A percentile compares a stretch with the other conserved stretches of the same genome.
Conservation (phyloP, 2,113 vertebrate genomes). For the Triplophysa siluroides region DNA sequence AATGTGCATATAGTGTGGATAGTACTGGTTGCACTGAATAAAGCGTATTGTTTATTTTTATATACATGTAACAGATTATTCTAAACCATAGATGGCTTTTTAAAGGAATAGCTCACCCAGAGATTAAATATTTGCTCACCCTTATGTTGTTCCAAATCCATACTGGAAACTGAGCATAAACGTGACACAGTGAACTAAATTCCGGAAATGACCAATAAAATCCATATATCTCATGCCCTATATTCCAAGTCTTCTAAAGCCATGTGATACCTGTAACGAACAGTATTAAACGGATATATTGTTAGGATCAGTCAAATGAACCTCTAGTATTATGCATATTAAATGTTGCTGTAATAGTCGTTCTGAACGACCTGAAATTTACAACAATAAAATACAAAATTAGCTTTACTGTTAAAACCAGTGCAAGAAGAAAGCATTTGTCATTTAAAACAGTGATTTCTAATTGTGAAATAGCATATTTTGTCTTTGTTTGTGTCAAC, state of each 20-base stretch:
- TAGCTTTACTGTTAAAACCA: not conserved
- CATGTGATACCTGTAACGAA: not conserved
- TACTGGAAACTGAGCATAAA: not conserved
- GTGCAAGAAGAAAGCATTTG: not conserved
- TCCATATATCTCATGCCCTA: no score
- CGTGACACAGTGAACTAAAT: no score
- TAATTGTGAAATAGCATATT: not conserved
- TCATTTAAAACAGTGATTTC: not conserved
- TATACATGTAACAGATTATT: not conserved
- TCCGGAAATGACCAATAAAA: no score
- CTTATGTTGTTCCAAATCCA: not conserved
- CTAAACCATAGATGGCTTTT: not conserved
- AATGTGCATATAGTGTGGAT: constrained; percentile 7
- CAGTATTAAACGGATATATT: not conserved
- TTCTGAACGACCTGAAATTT: not conserved
- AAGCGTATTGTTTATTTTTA: constrained; percentile 22
- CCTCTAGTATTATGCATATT: not conserved
- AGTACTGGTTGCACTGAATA: not conserved
- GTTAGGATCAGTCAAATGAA: not conserved
- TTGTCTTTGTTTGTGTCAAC: not conserved
- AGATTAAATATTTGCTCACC: not conserved
- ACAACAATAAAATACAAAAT: not conserved
- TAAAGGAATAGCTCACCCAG: constrained; percentile 2
- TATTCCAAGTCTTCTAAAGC: no score
- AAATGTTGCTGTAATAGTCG: not conserved